Percentiles rank a stretch among this genome's conserved stretches.
Conservation (phyloP, 2,888 invertebrate species). For the Heliconius ethilla region DNA sequence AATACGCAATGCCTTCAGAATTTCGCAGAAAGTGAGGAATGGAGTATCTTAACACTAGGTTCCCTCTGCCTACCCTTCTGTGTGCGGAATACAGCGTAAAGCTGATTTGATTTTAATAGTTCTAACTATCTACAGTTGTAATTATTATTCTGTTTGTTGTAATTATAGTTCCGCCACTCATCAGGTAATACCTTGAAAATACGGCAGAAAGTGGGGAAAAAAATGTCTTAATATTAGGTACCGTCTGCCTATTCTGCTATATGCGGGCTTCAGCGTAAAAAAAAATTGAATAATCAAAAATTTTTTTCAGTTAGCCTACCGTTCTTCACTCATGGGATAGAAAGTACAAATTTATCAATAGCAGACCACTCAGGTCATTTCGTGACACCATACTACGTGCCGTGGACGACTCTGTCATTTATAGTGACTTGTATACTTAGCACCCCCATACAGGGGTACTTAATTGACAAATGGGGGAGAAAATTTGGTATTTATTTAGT, state of each 20-base stretch:
- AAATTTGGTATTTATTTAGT: conserved; percentile 61
- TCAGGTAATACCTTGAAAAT: background rate
- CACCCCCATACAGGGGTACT: conserved; percentile 56
- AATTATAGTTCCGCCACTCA: background rate
- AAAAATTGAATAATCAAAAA: no score
- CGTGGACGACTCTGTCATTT: conserved; percentile 64
- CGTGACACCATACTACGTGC: conserved; percentile 51
- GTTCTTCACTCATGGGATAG: conserved; percentile 71
- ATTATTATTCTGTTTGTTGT: no score
- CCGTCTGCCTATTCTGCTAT: background rate
- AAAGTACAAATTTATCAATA: conserved; percentile 59
- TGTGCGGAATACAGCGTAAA: no score
- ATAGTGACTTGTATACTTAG: conserved; percentile 56
- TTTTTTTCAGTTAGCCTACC: conserved; percentile 64
- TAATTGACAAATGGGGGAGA: conserved; percentile 60
- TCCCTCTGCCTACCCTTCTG: no score
- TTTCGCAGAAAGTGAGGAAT: no score
- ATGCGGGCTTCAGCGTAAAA: background rate
- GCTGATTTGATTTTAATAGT: no score
- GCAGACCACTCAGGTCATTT: conserved; percentile 62
- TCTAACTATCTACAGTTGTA: no score
- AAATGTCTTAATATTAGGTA: background rate
- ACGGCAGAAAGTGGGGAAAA: background rate
- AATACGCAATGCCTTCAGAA: no score
- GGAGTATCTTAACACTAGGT: no score